A percentile compares a stretch with the other conserved stretches of the same genome.
Conservation (phyloP, 2,797 vertebrate genomes). For the Huso huso region DNA sequence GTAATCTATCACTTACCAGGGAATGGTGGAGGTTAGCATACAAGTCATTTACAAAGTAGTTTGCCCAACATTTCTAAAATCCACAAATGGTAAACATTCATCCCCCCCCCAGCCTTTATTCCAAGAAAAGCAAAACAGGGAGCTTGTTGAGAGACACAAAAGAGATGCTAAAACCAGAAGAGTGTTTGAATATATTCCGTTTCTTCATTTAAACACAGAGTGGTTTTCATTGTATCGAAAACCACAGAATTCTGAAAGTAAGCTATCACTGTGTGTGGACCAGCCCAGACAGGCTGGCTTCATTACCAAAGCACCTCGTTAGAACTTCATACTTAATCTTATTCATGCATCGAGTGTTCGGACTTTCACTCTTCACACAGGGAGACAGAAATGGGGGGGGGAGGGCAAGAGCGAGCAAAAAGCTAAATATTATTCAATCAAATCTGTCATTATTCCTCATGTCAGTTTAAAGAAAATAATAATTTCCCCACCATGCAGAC, state of each 20-base stretch:
- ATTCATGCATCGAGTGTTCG: conserved; percentile 57
- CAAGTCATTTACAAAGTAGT: conserved; percentile 39
- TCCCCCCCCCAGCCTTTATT: conserved; percentile 29
- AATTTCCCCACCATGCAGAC: neutral
- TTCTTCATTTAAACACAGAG: conserved; percentile 39
- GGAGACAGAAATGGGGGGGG: neutral
- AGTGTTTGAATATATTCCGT: conserved; percentile 47
- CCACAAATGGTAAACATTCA: conserved; percentile 46
- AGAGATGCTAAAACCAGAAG: conserved; percentile 24
- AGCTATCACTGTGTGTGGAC: conserved; percentile 64
- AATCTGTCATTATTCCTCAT: conserved; percentile 33
- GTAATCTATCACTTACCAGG: conserved; percentile 24
- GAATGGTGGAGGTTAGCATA: conserved; percentile 43
- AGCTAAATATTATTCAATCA: conserved; percentile 38
- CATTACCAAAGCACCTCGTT: conserved; percentile 51
- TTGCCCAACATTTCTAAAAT: conserved; percentile 48
- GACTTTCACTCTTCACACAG: conserved; percentile 74
- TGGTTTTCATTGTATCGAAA: conserved; percentile 51
- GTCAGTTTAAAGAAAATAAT: neutral
- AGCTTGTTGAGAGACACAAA: conserved; percentile 11
- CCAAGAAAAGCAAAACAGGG: conserved; percentile 23
- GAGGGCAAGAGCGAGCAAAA: conserved; percentile 22
- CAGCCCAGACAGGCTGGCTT: conserved; percentile 75
- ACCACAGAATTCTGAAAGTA: conserved; percentile 80
- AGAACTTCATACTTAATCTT: conserved; percentile 50